phyloP scores from a whole-genome alignment of 1,140 invertebrate species.

The Macrocentrus cingulum region DNA sequence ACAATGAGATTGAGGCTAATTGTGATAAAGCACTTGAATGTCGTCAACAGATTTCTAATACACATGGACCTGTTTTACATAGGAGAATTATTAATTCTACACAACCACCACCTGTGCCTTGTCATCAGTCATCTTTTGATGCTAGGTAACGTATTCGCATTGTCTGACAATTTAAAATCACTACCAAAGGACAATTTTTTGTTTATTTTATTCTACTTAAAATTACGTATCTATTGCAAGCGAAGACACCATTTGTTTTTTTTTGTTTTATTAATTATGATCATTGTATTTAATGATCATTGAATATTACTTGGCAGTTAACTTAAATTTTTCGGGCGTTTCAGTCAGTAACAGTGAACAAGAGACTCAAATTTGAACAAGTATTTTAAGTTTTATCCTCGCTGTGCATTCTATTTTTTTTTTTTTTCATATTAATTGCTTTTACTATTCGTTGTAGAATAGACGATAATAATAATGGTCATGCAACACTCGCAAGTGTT shows the following conservation, averaged over 20 bases:
- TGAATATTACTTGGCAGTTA: neutral
- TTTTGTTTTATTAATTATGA: neutral
- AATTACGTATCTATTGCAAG: too few relatives aligned
- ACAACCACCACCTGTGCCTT: conserved; percentile 53
- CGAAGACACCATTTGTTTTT: too few relatives aligned
- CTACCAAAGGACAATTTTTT: neutral
- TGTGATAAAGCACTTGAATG: neutral
- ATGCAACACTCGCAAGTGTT: conserved; percentile 17
- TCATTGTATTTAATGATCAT: neutral
- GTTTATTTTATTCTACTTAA: too few relatives aligned
- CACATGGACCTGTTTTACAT: conserved; percentile 45
- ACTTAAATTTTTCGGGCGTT: neutral
- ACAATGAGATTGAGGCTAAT: neutral
- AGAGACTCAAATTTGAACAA: too few relatives aligned
- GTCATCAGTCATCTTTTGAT: conserved; percentile 47
- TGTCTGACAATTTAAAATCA: too few relatives aligned
- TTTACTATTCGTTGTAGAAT: neutral
- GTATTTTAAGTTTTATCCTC: too few relatives aligned
- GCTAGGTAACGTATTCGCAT: neutral
- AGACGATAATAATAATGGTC: conserved; percentile 16
- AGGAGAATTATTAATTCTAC: conserved; percentile 58
- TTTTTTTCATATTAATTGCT: neutral
- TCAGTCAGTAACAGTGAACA: too few relatives aligned
- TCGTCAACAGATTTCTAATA: neutral
- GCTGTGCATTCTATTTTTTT: too few relatives aligned